A percentile compares a stretch with the other conserved stretches of the same genome.
Evolutionary conservation across 2,888 invertebrate species (phyloP).

Genomic region (Muschampia staudingeri): DNA sequence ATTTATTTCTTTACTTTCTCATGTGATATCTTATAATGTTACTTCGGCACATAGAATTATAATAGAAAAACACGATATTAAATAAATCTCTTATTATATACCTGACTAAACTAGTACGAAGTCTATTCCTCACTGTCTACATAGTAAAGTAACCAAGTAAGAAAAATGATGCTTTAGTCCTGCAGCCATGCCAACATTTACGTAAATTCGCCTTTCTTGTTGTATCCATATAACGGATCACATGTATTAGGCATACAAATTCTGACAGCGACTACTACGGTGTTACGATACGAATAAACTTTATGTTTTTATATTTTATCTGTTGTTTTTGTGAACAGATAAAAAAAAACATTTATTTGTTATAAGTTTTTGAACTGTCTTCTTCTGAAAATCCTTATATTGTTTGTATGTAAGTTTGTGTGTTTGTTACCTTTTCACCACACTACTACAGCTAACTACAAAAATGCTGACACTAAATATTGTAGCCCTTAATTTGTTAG

Average conservation of each 20-base stretch:
- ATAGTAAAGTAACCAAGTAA: conserved; percentile 20
- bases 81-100: neutral
- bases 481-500: too few relatives aligned
- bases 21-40: too few relatives aligned
- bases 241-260: conserved; percentile 32
- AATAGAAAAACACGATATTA: neutral
- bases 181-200: conserved; percentile 15
- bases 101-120: neutral
- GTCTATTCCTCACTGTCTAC: conserved; percentile 37
- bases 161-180: conserved; percentile 38
- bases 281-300: neutral
- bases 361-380: too few relatives aligned
- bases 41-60: neutral
- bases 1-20: too few relatives aligned
- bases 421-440: too few relatives aligned
- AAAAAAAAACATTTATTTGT: too few relatives aligned
- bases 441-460: too few relatives aligned
- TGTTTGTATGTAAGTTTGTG: too few relatives aligned
- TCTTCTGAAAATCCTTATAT: too few relatives aligned
- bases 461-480: too few relatives aligned
- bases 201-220: conserved; percentile 27
- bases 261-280: neutral
- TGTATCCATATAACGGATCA: conserved; percentile 20
- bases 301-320: neutral
- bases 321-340: too few relatives aligned